Evolutionary conservation across 1,140 invertebrate genomes (phyloP), one percentile per base, ranked within the genome.

Genomic region (Thaumatotibia leucotreta): DNA sequence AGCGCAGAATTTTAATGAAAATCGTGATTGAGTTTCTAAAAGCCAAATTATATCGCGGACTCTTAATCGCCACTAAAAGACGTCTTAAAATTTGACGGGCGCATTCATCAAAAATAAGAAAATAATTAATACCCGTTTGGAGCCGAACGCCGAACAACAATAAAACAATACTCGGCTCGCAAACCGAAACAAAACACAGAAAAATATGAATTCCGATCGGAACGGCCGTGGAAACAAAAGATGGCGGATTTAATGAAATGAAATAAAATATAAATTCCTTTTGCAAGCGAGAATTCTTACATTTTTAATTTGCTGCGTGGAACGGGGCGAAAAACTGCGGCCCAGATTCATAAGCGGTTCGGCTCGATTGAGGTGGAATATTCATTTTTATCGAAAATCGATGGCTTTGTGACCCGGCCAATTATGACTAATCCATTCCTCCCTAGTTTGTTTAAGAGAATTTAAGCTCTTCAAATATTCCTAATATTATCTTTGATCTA

Each of bases 251-350:
- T 88, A 90, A 88, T 88, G 83, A 87, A 90, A 90, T 88, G 85
- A 90, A 88, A 91, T 91, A 91, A 89, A 91, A 91, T 90, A 90
- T 90, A 90, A 89, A 89, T 88, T 83, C 86, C 82, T 83, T 87
- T 84, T 78, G 77, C 82, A 83, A 87, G 85, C 86, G 83, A 83
- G 81, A 86, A 91, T 91, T 91, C 88, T 89, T 91, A 89, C 88
- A 90, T 90, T 90, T 90, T 90, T 90, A 90, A 90, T 90, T 90
- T 86, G 85, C 77, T 80, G 76, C 72, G 74, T 75, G 82, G 82
- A 80, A 86, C 80, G 83, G 73, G 68, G 70, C 78, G 76, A 88
- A 90, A 88, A 90, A 88, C 82, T 80, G 70, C 77, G 81, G 80
- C 82, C 82, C 83, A 75, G 70, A 83, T 83, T 83, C 82, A 86